Percentiles rank a stretch among this genome's conserved stretches.
Conservation (phyloP, 2,888 invertebrate genomes). For the Ecliptopera silaceata region DNA sequence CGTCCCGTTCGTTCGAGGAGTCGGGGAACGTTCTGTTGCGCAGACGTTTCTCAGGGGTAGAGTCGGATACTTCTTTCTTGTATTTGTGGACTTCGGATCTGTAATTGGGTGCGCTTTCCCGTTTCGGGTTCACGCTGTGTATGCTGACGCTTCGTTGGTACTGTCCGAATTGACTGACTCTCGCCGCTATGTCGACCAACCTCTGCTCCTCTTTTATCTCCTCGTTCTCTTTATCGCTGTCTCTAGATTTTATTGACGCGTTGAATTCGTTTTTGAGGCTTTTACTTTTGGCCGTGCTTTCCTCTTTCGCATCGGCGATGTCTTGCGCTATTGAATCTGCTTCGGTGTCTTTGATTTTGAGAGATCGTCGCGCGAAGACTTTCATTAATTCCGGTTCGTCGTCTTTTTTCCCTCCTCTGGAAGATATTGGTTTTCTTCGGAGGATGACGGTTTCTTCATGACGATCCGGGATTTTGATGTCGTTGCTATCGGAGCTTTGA, state of each 20-base stretch:
- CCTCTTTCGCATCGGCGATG: conserved; percentile 74
- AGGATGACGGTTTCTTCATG: conserved; percentile 79
- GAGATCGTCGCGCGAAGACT: conserved; percentile 90
- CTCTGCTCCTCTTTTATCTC: conserved; percentile 63
- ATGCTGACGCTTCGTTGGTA: conserved; percentile 77
- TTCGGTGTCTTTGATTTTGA: conserved; percentile 90
- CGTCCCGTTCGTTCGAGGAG: conserved; percentile 74
- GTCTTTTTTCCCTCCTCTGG: conserved; percentile 74
- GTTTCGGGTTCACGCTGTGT: conserved; percentile 68
- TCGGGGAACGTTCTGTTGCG: conserved; percentile 79
- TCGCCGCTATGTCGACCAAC: conserved; percentile 70
- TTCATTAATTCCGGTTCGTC: conserved; percentile 91
- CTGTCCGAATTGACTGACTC: conserved; percentile 73
- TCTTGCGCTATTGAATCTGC: conserved; percentile 83
- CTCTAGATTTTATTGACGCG: conserved; percentile 83
- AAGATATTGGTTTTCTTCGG: conserved; percentile 79
- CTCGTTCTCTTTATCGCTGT: conserved; percentile 90
- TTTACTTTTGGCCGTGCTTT: conserved; percentile 60
- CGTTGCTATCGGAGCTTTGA: conserved; percentile 74
- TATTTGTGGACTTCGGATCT: conserved; percentile 75
- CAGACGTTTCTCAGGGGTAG: conserved; percentile 76
- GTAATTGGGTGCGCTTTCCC: conserved; percentile 71
- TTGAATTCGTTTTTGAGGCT: conserved; percentile 75
- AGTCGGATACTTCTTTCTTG: conserved; percentile 79
- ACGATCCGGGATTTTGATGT: conserved; percentile 66